Conservation (phyloP, 2,113 vertebrate species). For the Tetrax tetrax region DNA sequence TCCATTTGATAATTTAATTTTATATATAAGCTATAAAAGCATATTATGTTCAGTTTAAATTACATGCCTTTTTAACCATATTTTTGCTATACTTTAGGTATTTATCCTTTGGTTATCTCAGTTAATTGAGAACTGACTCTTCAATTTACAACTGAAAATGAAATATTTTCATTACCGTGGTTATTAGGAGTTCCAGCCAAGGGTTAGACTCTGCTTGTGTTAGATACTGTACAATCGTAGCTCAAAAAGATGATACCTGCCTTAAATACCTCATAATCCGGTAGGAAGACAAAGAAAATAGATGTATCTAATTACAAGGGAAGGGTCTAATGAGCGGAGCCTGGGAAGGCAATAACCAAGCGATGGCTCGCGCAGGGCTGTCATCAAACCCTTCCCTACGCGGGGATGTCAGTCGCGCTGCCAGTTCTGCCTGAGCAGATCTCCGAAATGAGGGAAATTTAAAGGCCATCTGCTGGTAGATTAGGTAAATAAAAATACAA, state of each 20-base stretch:
- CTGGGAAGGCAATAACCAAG: constrained; percentile 21
- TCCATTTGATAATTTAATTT: background rate
- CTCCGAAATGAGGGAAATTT: background rate
- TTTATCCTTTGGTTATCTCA: background rate
- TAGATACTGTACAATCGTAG: background rate
- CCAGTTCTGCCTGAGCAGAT: constrained; percentile 4
- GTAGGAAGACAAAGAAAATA: background rate
- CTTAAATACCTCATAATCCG: constrained; percentile 22
- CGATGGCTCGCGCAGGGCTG: background rate
- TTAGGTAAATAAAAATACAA: constrained; percentile 30
- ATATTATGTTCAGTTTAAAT: background rate
- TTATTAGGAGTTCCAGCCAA: constrained; percentile 15
- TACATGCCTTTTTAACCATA: background rate
- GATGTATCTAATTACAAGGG: background rate
- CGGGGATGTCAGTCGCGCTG: fast-evolving
- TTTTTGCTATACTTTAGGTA: background rate
- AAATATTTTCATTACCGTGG: background rate
- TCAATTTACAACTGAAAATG: constrained; percentile 6
- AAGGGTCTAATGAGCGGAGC: background rate
- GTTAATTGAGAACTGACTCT: background rate
- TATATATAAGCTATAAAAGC: background rate
- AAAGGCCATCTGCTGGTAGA: constrained; percentile 13
- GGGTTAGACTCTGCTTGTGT: background rate
- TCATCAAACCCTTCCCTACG: background rate
- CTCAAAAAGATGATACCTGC: constrained; percentile 10